Base-by-base conservation (phyloP, 2,113 vertebrate species). In the Scomber scombrus region DNA sequence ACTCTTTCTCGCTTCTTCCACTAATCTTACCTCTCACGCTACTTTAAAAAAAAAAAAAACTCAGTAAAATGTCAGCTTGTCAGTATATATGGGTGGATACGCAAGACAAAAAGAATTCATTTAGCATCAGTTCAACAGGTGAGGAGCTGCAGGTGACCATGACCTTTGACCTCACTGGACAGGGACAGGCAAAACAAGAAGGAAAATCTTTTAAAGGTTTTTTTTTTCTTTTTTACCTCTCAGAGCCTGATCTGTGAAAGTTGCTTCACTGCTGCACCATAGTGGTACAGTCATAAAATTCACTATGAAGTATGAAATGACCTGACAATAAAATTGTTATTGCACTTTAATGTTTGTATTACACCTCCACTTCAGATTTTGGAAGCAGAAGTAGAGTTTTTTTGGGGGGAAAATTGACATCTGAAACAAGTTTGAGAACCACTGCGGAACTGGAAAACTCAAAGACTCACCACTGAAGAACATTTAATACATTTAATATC, bases 271-370 rank as follows among this genome's bases (percentile, higher is more conserved):
- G 62, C 72, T 50, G 72, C 54, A 67, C 72, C 75, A 72, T 82
- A 83, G 87, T 85, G 82, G 81, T 74, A 18, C 56, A 57, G 75
- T 75, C 82, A 85, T 88, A 89, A 91, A 88, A 82, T 45, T 23
- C 68, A 69, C 78, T 51, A 76, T 76, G 76, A 92, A 85, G 78
- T 88, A 90, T 70, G 81, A 88, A 88, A 84, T 81, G 86, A 91
- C 80, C 88, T 50, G 68, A 66, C 60, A 69, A 77, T 90, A 85
- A 85, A 88, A 86, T 80, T 75, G 69, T 75, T 65, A 85, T 88
- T 86, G 34, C 71, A 71, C 62, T 85, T 81, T 82, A 23, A 34
- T 81, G 70, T 85, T 89, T 84, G 60, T 54, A 60, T 80, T 71
- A 47, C 55, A 85, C 57, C 71, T 61, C 50, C 34, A 40, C 50